Evolutionary conservation across 2,888 invertebrate genomes (phyloP).

Genomic region (Germaria angustata): DNA sequence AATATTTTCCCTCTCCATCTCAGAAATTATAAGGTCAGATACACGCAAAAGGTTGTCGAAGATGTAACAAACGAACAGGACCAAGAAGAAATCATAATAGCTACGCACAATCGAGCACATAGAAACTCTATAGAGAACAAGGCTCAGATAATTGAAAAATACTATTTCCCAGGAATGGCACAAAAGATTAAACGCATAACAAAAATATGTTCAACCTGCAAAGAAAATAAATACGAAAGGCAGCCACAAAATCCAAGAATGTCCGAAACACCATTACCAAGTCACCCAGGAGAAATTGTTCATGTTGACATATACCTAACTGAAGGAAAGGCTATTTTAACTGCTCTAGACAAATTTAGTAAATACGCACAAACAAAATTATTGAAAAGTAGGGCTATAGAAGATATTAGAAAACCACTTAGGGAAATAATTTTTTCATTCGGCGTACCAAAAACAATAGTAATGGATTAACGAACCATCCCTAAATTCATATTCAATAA

Average conservation of each 20-base stretch:
- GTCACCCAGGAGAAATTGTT: slow-evolving; percentile 51
- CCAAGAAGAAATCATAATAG: slow-evolving; percentile 33
- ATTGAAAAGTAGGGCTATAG: slow-evolving; percentile 49
- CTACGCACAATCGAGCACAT: neutral
- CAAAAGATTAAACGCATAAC: slow-evolving; percentile 15
- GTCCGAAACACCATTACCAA: slow-evolving; percentile 54
- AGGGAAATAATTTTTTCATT: slow-evolving; percentile 47
- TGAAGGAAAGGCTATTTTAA: slow-evolving; percentile 24
- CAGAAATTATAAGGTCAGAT: no score
- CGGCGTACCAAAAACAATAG: slow-evolving; percentile 39
- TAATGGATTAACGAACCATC: no score
- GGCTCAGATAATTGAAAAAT: slow-evolving; percentile 33
- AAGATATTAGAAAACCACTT: slow-evolving; percentile 56
- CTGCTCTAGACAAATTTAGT: slow-evolving; percentile 58
- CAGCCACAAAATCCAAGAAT: slow-evolving; percentile 33
- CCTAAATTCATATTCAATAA: no score
- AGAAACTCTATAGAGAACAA: slow-evolving; percentile 51
- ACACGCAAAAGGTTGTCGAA: no score
- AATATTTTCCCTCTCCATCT: no score
- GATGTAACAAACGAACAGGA: slow-evolving; percentile 47
- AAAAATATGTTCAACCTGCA: slow-evolving; percentile 45
- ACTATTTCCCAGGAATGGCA: slow-evolving; percentile 34
- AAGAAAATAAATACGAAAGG: slow-evolving; percentile 47
- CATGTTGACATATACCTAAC: slow-evolving; percentile 44
- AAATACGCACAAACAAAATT: slow-evolving; percentile 50